Evolutionary conservation across 2,888 invertebrate species (phyloP).

Genomic region (Linnaemya tessellans): DNA sequence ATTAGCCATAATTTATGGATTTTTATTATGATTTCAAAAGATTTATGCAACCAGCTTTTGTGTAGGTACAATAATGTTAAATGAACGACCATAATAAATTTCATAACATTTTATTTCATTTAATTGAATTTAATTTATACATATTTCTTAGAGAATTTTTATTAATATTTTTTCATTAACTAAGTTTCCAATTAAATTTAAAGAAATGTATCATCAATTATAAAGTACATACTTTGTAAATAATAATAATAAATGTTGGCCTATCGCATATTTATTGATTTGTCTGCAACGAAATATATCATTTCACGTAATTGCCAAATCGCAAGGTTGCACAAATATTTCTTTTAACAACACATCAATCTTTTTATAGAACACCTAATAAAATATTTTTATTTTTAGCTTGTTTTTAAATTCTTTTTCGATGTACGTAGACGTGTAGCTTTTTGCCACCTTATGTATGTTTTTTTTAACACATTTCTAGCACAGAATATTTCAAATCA

Average conservation of each 20-base stretch:
- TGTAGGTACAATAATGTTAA: constrained; percentile 41
- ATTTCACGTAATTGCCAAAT: background rate
- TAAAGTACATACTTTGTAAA: background rate
- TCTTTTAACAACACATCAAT: constrained; percentile 19
- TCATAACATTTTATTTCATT: constrained; percentile 18
- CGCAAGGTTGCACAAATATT: constrained; percentile 8
- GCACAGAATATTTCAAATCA: background rate
- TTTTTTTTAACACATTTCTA: constrained; percentile 1
- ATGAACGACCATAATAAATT: constrained; percentile 54
- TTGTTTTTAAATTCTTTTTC: background rate
- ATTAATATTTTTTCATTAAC: constrained; percentile 10
- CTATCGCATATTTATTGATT: constrained; percentile 9
- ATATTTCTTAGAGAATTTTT: background rate
- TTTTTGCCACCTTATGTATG: background rate
- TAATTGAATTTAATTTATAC: constrained; percentile 29
- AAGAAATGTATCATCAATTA: background rate
- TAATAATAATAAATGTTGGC: background rate
- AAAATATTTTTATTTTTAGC: constrained; percentile 5
- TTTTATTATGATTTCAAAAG: constrained; percentile 70
- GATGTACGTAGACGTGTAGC: background rate
- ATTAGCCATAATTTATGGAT: constrained; percentile 71
- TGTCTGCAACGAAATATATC: constrained; percentile 2
- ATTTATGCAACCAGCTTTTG: constrained; percentile 59
- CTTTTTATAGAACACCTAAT: constrained; percentile 19
- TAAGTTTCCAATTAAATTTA: constrained; percentile 2